Evolutionary conservation across 2,113 vertebrate genomes (phyloP).

Genomic region (Cyphomyrus plagiostoma): DNA sequence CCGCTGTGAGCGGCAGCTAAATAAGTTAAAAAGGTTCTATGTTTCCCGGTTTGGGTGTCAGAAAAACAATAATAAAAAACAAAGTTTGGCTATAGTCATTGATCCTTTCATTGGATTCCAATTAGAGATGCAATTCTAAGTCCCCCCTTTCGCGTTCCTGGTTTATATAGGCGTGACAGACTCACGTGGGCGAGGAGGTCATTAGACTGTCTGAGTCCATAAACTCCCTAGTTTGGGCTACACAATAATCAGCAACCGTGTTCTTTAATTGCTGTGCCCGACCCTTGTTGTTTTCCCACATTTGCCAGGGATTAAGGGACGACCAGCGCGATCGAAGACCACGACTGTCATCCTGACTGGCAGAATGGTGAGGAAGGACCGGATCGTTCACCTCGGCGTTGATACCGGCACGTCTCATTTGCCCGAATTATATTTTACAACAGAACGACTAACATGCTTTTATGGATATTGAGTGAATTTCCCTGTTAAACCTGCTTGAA

Average conservation of each 20-base stretch:
- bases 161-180: background rate
- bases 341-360: background rate
- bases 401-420: background rate
- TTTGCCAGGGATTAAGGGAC: background rate
- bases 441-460: background rate
- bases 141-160: background rate
- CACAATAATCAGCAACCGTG: background rate
- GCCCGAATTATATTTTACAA: background rate
- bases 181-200: background rate
- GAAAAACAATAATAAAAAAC: background rate
- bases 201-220: background rate
- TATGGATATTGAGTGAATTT: background rate
- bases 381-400: background rate
- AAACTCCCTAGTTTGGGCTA: background rate
- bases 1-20: background rate
- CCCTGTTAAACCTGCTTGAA: background rate
- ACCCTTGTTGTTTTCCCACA: background rate
- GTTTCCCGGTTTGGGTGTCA: background rate
- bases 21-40: background rate
- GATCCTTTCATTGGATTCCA: background rate
- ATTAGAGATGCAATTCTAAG: slow-evolving; percentile 1
- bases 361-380: background rate
- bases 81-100: background rate
- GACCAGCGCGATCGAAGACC: background rate
- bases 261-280: background rate